A percentile compares a stretch with the other conserved stretches of the same genome.
Evolutionary conservation across 2,113 vertebrate species (phyloP).

Genomic region (Copsychus sechellarum): DNA sequence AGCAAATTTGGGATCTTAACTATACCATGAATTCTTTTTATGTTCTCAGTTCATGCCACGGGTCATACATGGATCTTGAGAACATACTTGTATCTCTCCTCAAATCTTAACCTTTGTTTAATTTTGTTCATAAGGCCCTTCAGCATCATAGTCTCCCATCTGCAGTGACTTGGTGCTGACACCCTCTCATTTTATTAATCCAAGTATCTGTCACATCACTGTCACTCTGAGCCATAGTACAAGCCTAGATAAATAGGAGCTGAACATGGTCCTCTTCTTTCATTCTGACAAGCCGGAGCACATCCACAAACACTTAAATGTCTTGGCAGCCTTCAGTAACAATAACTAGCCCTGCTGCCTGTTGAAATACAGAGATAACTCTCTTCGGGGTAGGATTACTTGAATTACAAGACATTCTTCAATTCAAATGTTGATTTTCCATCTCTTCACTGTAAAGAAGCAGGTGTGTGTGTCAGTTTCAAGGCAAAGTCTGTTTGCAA

Average conservation of each 20-base stretch:
- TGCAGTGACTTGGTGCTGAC: neutral
- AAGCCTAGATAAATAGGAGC: neutral
- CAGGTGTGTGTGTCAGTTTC: neutral
- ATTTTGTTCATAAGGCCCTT: neutral
- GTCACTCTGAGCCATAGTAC: neutral
- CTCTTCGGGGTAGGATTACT: neutral
- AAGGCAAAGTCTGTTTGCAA: neutral
- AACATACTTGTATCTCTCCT: neutral
- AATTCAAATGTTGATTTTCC: neutral
- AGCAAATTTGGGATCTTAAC: neutral
- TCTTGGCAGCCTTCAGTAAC: neutral
- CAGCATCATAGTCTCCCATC: neutral
- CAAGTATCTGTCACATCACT: neutral
- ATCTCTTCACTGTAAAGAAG: neutral
- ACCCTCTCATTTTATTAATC: neutral
- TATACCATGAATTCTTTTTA: neutral
- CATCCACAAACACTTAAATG: neutral
- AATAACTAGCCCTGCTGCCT: neutral
- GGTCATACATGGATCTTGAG: neutral
- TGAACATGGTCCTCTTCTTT: neutral
- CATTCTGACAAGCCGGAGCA: neutral
- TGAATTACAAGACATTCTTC: constrained; percentile 19
- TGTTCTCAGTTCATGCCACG: neutral
- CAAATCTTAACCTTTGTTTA: neutral
- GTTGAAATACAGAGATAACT: neutral